These are phyloP conservation scores for Falcaria lacertinaria DNA, from an alignment of 2,888 invertebrate genomes.

Conservation along the genomic window DNA sequence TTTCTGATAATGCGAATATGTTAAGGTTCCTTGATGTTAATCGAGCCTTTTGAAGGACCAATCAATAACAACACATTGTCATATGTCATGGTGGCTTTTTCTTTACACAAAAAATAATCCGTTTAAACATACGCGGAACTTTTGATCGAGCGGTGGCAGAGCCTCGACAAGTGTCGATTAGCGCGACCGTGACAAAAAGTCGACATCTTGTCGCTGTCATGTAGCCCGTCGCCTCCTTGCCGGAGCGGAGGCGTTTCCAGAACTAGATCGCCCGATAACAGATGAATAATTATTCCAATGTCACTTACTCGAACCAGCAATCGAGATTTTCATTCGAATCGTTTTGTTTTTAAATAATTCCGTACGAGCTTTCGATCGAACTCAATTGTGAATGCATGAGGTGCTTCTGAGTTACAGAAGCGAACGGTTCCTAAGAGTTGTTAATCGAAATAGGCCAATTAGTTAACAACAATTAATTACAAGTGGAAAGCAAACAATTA, in stretches of 20 bases:
- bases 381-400: constrained; percentile 2
- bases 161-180: constrained; percentile 60
- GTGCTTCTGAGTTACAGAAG: constrained; percentile 1
- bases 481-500: constrained; percentile 57
- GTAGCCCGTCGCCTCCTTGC: constrained; percentile 37
- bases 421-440: constrained; percentile 4
- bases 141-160: constrained; percentile 43
- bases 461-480: constrained; percentile 46
- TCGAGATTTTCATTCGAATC: constrained; percentile 4
- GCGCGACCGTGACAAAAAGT: constrained; percentile 49
- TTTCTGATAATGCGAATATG: not conserved
- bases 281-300: constrained; percentile 60
- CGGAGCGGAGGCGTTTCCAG: constrained; percentile 39
- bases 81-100: constrained; percentile 31
- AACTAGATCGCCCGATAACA: constrained; percentile 54
- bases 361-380: not conserved
- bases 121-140: constrained; percentile 30
- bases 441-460: constrained; percentile 24
- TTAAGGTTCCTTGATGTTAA: not conserved
- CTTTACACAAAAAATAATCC: constrained; percentile 24
- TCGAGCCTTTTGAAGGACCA: constrained; percentile 26
- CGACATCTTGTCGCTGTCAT: constrained; percentile 63
- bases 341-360: not conserved
- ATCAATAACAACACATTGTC: constrained; percentile 45
- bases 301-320: constrained; percentile 21